Base-by-base conservation (phyloP, 2,888 invertebrate species). In the Nowickia ferox region DNA sequence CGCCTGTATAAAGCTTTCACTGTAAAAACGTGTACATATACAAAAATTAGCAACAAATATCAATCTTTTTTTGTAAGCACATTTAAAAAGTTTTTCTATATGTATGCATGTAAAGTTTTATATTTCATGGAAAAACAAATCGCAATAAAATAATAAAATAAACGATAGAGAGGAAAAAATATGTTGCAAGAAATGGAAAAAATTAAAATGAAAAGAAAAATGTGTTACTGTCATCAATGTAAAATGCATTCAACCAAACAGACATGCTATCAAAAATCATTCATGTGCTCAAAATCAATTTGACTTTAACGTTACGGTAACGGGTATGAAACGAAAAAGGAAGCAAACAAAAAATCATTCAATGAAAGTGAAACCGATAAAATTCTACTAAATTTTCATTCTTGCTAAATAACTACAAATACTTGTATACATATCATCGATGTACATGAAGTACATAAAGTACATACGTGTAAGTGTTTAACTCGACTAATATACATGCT, bases 241-340 rank as follows among this genome's bases (percentile, higher is more conserved):
- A 78, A 85, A 82, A 75, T 78, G 68, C 63, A 78, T 51, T 78
- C 74, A 83, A 65, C 75, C 82, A 69, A 68, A 59, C 57, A 88
- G 89, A 89, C 89, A 91, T 90, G 89, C 89, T 89, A 91, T 90
- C 91, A 90, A 89, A 90, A 90, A 89, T 88, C 89, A 90, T 89
- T 90, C 91, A 90, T 89, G 91, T 89, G 89, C 89, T 89, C 90
- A 90, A 91, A 91, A 90, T 91, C 91, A 90, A 90, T 91, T 90
- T 91, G 90, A 86, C 59, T 85, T 75, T 75, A 88, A 85, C 83
- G 88, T 88, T 80, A 78, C 88, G 87, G 76, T 85, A 75, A 61
- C 51, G 51, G 51, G n/a, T 22, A 22, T 53, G 48, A 78, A 42
- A 61, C 8, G 55, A 22, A 65, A 46, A 1, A 44, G 44, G 17